A percentile compares a stretch with the other conserved stretches of the same genome.
These are phyloP conservation scores for Macroramphosus scolopax DNA, from an alignment of 2,797 vertebrate genomes.

Conservation along the genomic window DNA sequence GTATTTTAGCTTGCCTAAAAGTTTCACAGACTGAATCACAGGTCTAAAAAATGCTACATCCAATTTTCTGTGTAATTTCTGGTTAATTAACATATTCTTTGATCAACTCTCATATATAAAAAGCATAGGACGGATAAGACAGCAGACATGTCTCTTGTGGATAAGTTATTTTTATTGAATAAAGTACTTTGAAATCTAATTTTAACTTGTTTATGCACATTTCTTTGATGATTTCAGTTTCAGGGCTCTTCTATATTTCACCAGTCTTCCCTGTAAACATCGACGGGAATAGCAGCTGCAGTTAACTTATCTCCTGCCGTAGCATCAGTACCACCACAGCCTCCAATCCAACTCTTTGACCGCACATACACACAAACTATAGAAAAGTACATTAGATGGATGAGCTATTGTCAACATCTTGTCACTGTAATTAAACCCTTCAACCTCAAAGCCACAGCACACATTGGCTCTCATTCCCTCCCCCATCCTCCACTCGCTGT, in stretches of 20 bases:
- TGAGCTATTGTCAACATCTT: conserved; percentile 21
- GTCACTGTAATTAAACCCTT: conserved; percentile 44
- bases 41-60: no score
- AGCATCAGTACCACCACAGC: conserved; percentile 34
- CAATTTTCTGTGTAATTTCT: conserved; percentile 27
- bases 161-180: no score
- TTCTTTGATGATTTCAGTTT: not conserved
- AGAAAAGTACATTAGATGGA: conserved; percentile 19
- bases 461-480: conserved; percentile 13
- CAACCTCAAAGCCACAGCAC: conserved; percentile 42
- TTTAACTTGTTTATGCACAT: no score
- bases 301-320: conserved; percentile 24
- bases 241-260: conserved; percentile 13
- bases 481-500: conserved; percentile 29
- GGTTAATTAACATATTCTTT: conserved; percentile 5
- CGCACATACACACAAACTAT: conserved; percentile 30
- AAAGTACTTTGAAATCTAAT: no score
- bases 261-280: conserved; percentile 22
- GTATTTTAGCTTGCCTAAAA: not conserved
- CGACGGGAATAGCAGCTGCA: conserved; percentile 43
- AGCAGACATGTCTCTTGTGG: not conserved
- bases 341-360: conserved; percentile 20
- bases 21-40: no score
- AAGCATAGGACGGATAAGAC: not conserved
- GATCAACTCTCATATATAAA: not conserved